Evolutionary conservation across 2,113 vertebrate genomes (phyloP), one percentile per base, ranked within the genome.

Genomic region (Mormyrus iriodes): DNA sequence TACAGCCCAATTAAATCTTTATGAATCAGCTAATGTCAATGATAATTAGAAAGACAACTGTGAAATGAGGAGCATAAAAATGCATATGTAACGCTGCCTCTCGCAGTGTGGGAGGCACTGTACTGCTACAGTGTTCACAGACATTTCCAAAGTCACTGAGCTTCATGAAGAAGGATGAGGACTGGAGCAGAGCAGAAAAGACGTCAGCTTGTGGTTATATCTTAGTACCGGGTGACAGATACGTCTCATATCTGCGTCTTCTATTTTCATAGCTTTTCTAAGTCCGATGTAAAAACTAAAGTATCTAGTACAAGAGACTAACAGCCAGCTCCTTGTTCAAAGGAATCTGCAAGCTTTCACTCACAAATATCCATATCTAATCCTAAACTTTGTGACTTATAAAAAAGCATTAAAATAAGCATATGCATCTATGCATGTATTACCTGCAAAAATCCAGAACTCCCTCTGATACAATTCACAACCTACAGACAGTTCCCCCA

Each of bases 21-120:
- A 87, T 87, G 53, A 87, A 58, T 87, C 53, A 87, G 86, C 51
- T 42, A 87, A 58, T 58, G 53, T 42, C 61, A 58, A 87, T 42
- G 86, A 58, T 87, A 58, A 87, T 58, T 58, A 87, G 53, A 87
- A 39, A 87, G 86, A 39, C 86, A 87, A 58, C 51, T 27, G 35
- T n/a, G 17, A 87, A 87, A 58, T 58, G 86, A 87, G 35, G 53
- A 87, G 35, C 53, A 31, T 87, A 44, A 87, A 87, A 44, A 39
- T 42, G 15, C 48, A 52, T 86, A 86, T 35, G 48, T 49, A 17
- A 51, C 6, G 27, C 85, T 52, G 49, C n/a, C 49, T 86, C 13
- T 27, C 27, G n/a, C 48, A 17, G 49, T 79, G 35, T 19, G 73
- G 73, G 73, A 79, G 4, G 15, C 73, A 42, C 73, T 17, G 35